Evolutionary conservation across 2,113 vertebrate species (phyloP).

Genomic region (Tyrannus savana): DNA sequence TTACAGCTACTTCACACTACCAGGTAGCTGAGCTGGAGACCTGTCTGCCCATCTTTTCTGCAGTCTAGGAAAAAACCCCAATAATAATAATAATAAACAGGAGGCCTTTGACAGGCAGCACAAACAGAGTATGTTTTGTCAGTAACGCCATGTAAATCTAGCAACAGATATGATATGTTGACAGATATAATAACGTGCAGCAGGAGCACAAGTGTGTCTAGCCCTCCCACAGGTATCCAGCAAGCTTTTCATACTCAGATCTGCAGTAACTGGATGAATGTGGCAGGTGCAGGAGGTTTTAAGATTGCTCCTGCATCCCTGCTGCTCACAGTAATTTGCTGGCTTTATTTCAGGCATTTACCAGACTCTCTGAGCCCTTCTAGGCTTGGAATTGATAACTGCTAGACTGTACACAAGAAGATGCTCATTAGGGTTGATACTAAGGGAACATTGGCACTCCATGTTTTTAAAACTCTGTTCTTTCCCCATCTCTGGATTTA

Average conservation of each 20-base stretch:
- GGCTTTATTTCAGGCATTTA: constrained; percentile 17
- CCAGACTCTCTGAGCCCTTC: background rate
- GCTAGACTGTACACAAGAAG: background rate
- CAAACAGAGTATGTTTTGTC: constrained; percentile 27
- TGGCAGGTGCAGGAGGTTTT: constrained; percentile 24
- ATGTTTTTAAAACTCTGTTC: background rate
- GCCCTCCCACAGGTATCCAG: constrained; percentile 25
- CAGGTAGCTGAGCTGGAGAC: background rate
- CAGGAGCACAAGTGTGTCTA: constrained; percentile 1
- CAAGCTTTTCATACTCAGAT: background rate
- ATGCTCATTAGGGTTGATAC: background rate
- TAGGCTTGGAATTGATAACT: background rate
- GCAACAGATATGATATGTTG: background rate
- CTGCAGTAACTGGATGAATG: background rate
- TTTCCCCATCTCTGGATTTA: background rate
- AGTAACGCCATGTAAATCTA: constrained; percentile 30
- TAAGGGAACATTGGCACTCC: background rate
- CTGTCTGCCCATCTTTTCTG: background rate
- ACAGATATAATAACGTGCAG: background rate
- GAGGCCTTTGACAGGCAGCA: background rate
- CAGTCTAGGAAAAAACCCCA: background rate
- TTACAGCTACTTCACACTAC: background rate
- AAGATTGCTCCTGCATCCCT: background rate
- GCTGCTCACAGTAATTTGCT: background rate
- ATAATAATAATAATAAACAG: background rate